Conservation (phyloP, 2,888 invertebrate genomes). For the Oxystoma pomonae region DNA sequence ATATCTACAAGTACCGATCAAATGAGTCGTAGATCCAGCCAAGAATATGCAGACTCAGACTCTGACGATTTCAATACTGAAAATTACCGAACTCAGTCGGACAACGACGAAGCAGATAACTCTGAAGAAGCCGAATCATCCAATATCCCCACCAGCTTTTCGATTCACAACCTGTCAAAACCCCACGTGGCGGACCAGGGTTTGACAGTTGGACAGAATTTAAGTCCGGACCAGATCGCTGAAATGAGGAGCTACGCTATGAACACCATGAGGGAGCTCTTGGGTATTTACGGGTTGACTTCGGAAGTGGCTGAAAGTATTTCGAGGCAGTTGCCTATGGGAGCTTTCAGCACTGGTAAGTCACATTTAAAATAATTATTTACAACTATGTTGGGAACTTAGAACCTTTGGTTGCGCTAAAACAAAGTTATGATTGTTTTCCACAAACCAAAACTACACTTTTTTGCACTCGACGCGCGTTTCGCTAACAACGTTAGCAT, state of each 20-base stretch:
- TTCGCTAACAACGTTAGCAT: too few relatives aligned
- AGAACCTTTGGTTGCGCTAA: too few relatives aligned
- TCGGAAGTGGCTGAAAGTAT: conserved; percentile 68
- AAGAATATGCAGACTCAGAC: conserved; percentile 35
- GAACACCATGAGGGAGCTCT: conserved; percentile 73
- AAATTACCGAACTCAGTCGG: conserved; percentile 40
- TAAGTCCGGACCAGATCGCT: conserved; percentile 43
- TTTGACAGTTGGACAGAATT: conserved; percentile 42
- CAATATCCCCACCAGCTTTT: conserved; percentile 44
- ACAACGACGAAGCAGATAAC: conserved; percentile 46
- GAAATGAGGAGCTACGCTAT: conserved; percentile 74
- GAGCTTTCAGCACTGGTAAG: conserved; percentile 65
- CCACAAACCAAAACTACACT: too few relatives aligned
- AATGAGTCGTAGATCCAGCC: not conserved
- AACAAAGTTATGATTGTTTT: too few relatives aligned
- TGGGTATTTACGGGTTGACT: conserved; percentile 72
- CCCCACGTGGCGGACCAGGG: conserved; percentile 41
- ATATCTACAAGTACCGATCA: not conserved
- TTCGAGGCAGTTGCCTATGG: conserved; percentile 64
- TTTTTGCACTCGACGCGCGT: too few relatives aligned
- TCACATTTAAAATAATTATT: too few relatives aligned
- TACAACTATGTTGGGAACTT: too few relatives aligned
- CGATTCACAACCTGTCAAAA: conserved; percentile 46
- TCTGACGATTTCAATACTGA: conserved; percentile 37
- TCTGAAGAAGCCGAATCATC: conserved; percentile 31